phyloP scores from a whole-genome alignment of 2,797 vertebrate genomes.

The Lepilemur ruficaudatus region DNA sequence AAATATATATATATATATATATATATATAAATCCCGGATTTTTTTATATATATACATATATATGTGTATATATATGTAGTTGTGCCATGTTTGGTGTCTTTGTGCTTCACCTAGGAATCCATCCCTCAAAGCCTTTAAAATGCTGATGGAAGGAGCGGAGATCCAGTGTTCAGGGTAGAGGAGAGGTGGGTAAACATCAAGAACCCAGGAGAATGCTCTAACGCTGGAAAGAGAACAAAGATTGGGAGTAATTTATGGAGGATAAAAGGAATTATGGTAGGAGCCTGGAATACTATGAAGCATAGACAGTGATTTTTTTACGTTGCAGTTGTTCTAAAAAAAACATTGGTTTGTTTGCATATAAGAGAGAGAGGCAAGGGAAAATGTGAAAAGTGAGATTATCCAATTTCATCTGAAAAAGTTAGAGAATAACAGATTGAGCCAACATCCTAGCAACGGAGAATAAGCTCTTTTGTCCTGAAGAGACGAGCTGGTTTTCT shows the following conservation, averaged over 20 bases:
- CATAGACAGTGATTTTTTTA: not conserved
- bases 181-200: not conserved
- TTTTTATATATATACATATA: not conserved
- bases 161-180: not conserved
- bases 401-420: not conserved
- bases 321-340: not conserved
- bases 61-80: too few relatives aligned
- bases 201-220: not conserved
- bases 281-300: not conserved
- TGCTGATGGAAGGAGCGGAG: not conserved
- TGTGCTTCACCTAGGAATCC: not conserved
- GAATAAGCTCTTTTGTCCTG: not conserved
- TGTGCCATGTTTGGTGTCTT: not conserved
- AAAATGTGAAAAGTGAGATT: not conserved
- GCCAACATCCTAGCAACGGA: not conserved
- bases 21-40: too few relatives aligned
- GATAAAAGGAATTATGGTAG: not conserved
- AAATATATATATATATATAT: not conserved
- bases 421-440: not conserved
- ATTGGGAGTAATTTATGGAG: not conserved
- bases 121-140: not conserved
- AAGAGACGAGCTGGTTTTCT: slow-evolving; percentile 19
- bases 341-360: not conserved
- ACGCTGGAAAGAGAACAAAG: not conserved
- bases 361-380: not conserved